These are phyloP conservation scores for Melinaea menophilus DNA, from an alignment of 2,888 invertebrate species.

Conservation along the genomic window DNA sequence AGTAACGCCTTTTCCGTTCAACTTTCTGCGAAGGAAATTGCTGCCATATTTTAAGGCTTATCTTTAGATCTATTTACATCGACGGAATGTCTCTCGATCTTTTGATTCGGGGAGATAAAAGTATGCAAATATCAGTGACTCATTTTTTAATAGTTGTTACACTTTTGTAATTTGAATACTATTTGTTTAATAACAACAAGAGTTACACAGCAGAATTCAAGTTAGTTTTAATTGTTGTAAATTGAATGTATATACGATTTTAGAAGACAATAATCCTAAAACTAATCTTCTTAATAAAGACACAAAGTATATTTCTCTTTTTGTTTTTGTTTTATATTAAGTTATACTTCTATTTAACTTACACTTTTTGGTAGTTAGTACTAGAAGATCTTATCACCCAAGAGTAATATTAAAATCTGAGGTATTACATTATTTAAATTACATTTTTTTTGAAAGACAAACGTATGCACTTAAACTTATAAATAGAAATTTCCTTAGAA, in stretches of 20 bases:
- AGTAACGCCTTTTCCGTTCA: slow-evolving; percentile 55
- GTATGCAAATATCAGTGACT: neutral
- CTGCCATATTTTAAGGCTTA: slow-evolving; percentile 68
- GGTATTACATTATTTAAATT: no score
- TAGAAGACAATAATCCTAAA: no score
- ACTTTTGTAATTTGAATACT: neutral
- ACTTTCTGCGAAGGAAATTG: slow-evolving; percentile 66
- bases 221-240: no score
- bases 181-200: neutral
- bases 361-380: no score
- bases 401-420: no score
- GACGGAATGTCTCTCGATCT: slow-evolving; percentile 35
- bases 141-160: neutral
- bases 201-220: no score
- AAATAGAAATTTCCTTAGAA: slow-evolving; percentile 3
- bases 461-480: neutral
- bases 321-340: no score
- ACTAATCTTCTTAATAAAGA: no score
- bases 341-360: no score
- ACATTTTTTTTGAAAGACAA: neutral
- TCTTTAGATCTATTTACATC: slow-evolving; percentile 68
- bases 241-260: no score
- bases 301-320: no score
- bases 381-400: no score
- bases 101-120: slow-evolving; percentile 15